phyloP scores from a whole-genome alignment of 2,797 vertebrate genomes.

The Melopsittacus undulatus region DNA sequence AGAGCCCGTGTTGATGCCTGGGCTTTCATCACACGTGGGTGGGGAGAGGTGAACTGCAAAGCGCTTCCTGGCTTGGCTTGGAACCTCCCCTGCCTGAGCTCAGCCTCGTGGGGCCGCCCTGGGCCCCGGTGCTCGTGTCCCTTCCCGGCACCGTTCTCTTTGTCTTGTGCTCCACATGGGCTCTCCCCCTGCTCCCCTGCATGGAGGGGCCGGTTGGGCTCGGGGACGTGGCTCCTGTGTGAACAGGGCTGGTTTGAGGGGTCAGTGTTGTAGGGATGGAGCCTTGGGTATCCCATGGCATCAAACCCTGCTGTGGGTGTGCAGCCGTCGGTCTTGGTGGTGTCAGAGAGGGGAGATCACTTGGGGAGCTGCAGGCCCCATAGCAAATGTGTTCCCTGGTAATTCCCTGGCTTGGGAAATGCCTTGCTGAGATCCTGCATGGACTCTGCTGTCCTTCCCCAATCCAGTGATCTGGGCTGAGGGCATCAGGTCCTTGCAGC shows the following conservation, averaged over 20 bases:
- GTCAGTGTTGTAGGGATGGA: background rate
- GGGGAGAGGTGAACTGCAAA: background rate
- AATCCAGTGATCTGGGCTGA: background rate
- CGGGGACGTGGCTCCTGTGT: rapidly evolving
- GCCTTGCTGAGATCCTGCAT: background rate
- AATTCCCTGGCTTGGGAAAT: background rate
- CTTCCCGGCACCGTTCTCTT: background rate
- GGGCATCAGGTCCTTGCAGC: background rate
- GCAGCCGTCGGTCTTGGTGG: too few relatives aligned
- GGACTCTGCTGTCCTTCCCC: background rate
- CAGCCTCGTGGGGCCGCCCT: background rate
- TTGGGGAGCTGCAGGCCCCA: too few relatives aligned
- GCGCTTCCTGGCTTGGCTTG: background rate
- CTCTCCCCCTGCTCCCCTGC: background rate
- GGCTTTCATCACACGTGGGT: background rate
- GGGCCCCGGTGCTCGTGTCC: background rate
- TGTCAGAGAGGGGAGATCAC: background rate
- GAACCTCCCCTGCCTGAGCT: background rate
- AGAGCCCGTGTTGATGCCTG: slow-evolving; percentile 20
- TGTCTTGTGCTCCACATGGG: background rate
- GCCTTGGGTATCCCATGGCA: background rate
- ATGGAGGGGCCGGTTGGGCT: background rate
- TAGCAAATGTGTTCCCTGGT: background rate
- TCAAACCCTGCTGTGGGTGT: background rate
- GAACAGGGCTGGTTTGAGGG: background rate